phyloP scores from a whole-genome alignment of 2,888 invertebrate species.

The Pyrocoelia pectoralis region DNA sequence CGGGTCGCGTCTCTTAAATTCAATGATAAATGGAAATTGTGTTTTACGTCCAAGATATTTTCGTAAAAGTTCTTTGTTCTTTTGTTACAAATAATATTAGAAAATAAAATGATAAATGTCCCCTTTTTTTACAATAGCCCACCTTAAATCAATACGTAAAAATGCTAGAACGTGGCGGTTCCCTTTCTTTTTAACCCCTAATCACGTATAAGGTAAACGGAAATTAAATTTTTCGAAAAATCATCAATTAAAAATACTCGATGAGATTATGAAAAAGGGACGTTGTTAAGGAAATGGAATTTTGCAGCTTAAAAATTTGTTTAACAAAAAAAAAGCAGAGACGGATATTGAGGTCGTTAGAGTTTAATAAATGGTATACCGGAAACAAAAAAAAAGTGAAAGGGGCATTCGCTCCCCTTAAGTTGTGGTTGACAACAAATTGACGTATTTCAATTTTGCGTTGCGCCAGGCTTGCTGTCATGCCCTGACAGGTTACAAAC shows the following conservation, averaged over 20 bases:
- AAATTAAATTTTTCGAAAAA: constrained; percentile 6
- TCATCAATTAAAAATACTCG: not conserved
- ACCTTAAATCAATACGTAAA: constrained; percentile 25
- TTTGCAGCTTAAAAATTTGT: not conserved
- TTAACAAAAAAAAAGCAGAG: constrained; percentile 9
- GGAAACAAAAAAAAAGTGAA: constrained; percentile 17
- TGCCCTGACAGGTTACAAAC: constrained; percentile 30
- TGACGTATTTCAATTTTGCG: constrained; percentile 34
- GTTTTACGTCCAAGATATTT: constrained; percentile 35
- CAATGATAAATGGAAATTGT: constrained; percentile 38
- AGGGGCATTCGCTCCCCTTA: constrained; percentile 22
- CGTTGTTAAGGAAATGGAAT: not conserved
- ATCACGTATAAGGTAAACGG: not conserved
- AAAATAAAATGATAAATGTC: constrained; percentile 36
- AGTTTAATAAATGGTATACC: constrained; percentile 26
- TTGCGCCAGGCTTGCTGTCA: constrained; percentile 27
- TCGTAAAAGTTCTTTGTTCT: constrained; percentile 29
- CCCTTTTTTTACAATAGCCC: constrained; percentile 14
- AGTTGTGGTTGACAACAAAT: constrained; percentile 34
- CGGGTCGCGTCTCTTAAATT: constrained; percentile 36
- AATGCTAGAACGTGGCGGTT: not conserved
- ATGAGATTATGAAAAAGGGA: not conserved
- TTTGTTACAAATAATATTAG: constrained; percentile 36
- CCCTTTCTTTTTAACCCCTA: not conserved
- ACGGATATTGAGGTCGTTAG: constrained; percentile 23